Evolutionary conservation across 2,888 invertebrate genomes (phyloP), one percentile per base, ranked within the genome.

Genomic region (Oscheius onirici): DNA sequence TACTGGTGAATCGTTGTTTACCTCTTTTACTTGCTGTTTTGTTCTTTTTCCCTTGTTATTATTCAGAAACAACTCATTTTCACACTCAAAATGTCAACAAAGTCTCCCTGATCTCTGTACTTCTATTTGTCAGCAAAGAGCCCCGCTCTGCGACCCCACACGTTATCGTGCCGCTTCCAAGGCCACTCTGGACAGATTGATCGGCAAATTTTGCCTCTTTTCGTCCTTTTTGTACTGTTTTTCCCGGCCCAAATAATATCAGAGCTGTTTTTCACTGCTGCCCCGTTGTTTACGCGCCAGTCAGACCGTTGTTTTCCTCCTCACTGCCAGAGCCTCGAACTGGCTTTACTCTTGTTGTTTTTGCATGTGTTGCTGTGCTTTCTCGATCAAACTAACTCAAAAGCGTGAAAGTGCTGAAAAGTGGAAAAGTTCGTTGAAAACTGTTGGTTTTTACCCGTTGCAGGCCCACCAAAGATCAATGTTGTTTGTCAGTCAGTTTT

Each of bases 51-150:
- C 13, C 46, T 46, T 46, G n/a, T 46, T 20, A 20, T 3, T 13
- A n/a, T 46, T 46, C 20, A n/a, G 15, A 13, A 17, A 20, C 46
- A 46, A n/a, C 20, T 46, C n/a, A 17, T 51, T 51, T 22, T 20
- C 8, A 3, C 17, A 43, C 20, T 13, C 17, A 51, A 51, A 51
- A 17, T 15, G 8, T 20, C 28, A 26, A 55, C 24, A 15, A 55
- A n/a, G n/a, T n/a, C n/a, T n/a, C n/a, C n/a, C 13, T 26, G 28
- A 55, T 20, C 26, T 3, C 28, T 22, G 28, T 13, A 22, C 55
- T 55, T 26, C 3, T 58, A 58, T 58, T 58, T 58, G 58, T 58
- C 58, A 58, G 58, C 58, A 58, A n/a, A 24, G 17, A 34, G 34
- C 34, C 34, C 34, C 46, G 46, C 46, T 46, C 46, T 5, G 5